phyloP scores from a whole-genome alignment of 2,797 vertebrate genomes.

The Acanthis flammea region DNA sequence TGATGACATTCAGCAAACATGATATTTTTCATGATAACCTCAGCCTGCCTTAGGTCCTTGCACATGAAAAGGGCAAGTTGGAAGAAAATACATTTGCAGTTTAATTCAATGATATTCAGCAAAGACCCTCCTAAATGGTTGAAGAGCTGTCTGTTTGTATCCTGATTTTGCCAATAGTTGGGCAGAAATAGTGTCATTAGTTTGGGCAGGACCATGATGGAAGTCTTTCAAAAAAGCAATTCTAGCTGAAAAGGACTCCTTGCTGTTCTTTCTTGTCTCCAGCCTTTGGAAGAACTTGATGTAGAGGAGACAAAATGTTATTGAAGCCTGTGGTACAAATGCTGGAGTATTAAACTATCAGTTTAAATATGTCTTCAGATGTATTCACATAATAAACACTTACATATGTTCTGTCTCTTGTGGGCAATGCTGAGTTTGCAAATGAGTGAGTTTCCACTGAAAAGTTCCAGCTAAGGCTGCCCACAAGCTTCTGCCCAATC shows the following conservation, averaged over 20 bases:
- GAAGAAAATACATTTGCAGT: neutral
- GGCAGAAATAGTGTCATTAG: neutral
- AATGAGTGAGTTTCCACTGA: neutral
- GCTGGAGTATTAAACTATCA: slow-evolving; percentile 31
- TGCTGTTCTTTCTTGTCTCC: neutral
- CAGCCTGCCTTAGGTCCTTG: neutral
- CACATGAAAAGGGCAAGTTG: neutral
- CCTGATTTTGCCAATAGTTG: neutral
- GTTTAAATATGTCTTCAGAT: slow-evolving; percentile 28
- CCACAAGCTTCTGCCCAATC: neutral
- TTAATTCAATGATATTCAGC: neutral
- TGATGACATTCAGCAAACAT: neutral
- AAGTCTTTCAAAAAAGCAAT: neutral
- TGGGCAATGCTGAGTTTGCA: slow-evolving; percentile 34
- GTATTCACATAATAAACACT: slow-evolving; percentile 27
- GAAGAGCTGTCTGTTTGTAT: neutral
- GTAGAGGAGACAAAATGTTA: neutral
- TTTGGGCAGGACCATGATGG: neutral
- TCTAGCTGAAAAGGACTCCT: neutral
- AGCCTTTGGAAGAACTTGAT: neutral
- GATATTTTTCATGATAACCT: neutral
- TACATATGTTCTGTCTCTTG: slow-evolving; percentile 17
- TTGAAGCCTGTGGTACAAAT: slow-evolving; percentile 37
- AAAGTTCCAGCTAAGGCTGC: slow-evolving; percentile 23
- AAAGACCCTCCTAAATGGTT: neutral